phyloP scores from a whole-genome alignment of 2,888 invertebrate species.

The Parnassius glacialis region DNA sequence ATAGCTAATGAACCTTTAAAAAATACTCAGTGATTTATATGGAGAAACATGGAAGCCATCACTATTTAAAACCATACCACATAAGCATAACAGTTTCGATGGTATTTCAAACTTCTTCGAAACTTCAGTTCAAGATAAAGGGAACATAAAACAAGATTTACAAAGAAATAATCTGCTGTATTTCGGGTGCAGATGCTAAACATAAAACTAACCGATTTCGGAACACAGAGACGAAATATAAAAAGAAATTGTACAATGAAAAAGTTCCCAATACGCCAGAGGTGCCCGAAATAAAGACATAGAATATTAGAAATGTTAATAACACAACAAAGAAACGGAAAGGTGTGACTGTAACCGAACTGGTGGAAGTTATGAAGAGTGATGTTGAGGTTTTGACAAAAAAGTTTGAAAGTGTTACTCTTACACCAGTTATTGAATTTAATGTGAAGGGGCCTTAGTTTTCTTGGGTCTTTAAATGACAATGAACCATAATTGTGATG shows the following conservation, averaged over 20 bases:
- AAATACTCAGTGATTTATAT: conserved; percentile 74
- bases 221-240: conserved; percentile 56
- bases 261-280: conserved; percentile 59
- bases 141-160: conserved; percentile 54
- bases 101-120: conserved; percentile 58
- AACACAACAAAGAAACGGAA: conserved; percentile 60
- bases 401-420: conserved; percentile 46
- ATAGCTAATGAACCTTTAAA: too few species aligned
- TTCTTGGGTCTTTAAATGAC: conserved; percentile 80
- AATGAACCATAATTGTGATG: conserved; percentile 80
- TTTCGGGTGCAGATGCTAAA: conserved; percentile 60
- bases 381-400: conserved; percentile 44
- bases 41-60: conserved; percentile 79
- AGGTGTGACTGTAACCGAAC: conserved; percentile 61
- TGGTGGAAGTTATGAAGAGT: conserved; percentile 54
- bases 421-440: conserved; percentile 40
- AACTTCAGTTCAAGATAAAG: conserved; percentile 59
- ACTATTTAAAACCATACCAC: conserved; percentile 59
- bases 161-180: conserved; percentile 56
- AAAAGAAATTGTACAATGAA: conserved; percentile 67
- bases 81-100: conserved; percentile 49
- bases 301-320: conserved; percentile 43
- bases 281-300: conserved; percentile 44
- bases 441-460: conserved; percentile 59
- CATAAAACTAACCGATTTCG: conserved; percentile 38